A percentile compares a stretch with the other conserved stretches of the same genome.
Conservation (phyloP, 2,888 invertebrate genomes). For the Tiliacea aurago region DNA sequence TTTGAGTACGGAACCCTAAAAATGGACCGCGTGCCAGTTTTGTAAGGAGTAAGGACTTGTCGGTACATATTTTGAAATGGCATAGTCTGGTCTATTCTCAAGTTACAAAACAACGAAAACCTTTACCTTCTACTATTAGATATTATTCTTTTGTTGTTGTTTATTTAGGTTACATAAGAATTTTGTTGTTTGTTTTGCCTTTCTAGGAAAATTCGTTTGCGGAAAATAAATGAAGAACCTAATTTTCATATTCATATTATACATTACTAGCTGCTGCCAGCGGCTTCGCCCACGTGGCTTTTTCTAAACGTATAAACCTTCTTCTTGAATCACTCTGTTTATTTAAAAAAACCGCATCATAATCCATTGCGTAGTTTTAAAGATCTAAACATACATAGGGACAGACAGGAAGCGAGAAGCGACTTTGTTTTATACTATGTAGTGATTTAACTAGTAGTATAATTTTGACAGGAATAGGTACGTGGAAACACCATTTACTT, state of each 20-base stretch:
- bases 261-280: too few relatives aligned
- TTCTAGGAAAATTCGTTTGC: neutral
- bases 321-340: too few relatives aligned
- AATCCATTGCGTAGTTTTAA: too few relatives aligned
- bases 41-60: slow-evolving; percentile 10
- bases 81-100: neutral
- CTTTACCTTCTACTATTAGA: neutral
- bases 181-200: neutral
- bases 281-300: too few relatives aligned
- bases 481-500: neutral
- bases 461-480: neutral
- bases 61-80: slow-evolving; percentile 7
- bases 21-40: slow-evolving; percentile 46
- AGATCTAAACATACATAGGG: too few relatives aligned
- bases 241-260: too few relatives aligned
- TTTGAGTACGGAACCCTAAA: too few relatives aligned
- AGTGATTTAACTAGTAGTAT: too few relatives aligned
- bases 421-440: too few relatives aligned
- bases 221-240: neutral
- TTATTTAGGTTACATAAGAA: neutral
- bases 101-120: slow-evolving; percentile 4
- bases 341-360: too few relatives aligned
- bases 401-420: too few relatives aligned
- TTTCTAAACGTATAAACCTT: too few relatives aligned
- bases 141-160: slow-evolving; percentile 4